Conservation (phyloP, 2,888 invertebrate species). For the Creontiades dilutus region DNA sequence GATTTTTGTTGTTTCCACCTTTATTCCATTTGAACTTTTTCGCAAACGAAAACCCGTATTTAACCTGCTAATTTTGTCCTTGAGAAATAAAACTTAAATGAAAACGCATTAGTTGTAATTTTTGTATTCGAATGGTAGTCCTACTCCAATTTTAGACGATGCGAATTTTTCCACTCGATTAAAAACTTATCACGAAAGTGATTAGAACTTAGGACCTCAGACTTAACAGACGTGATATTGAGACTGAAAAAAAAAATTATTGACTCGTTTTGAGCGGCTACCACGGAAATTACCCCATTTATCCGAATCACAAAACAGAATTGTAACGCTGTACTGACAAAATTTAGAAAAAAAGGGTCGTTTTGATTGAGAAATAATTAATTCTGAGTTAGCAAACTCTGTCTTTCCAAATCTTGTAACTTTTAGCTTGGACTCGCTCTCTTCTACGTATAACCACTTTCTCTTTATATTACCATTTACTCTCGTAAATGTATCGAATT, state of each 20-base stretch:
- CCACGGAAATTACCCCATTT: neutral
- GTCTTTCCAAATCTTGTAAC: neutral
- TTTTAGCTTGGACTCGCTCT: slow-evolving; percentile 9
- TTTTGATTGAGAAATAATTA: neutral
- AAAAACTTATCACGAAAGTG: slow-evolving; percentile 2
- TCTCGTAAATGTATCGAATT: neutral
- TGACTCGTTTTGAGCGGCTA: slow-evolving; percentile 23
- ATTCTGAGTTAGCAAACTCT: neutral
- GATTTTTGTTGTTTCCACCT: slow-evolving; percentile 27
- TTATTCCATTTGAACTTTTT: neutral
- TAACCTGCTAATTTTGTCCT: neutral
- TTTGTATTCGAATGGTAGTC: slow-evolving; percentile 24
- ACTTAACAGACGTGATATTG: slow-evolving; percentile 36
- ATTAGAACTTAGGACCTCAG: slow-evolving; percentile 28
- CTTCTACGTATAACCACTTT: neutral
- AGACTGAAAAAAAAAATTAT: slow-evolving; percentile 31
- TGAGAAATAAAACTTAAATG: neutral
- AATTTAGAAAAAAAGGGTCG: neutral
- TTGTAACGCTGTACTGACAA: neutral
- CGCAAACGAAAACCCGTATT: slow-evolving; percentile 33
- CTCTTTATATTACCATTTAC: too few species aligned
- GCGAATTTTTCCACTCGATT: neutral
- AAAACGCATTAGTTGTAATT: slow-evolving; percentile 41
- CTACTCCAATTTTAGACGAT: slow-evolving; percentile 38
- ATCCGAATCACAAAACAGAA: neutral